These are phyloP conservation scores for Raja brachyura DNA, from an alignment of 2,113 vertebrate genomes.

Conservation along the genomic window DNA sequence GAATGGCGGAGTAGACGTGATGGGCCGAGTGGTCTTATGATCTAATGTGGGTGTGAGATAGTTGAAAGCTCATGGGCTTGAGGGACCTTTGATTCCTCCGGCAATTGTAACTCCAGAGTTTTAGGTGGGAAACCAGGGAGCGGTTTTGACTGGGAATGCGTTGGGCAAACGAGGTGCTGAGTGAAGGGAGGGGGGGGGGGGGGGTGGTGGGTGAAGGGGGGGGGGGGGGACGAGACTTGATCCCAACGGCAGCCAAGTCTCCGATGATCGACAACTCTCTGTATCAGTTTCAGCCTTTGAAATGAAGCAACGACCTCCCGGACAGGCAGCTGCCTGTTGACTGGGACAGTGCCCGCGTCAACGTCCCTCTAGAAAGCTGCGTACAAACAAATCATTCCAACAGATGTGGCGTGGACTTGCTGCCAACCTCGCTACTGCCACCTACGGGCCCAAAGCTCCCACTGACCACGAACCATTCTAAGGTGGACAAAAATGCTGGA, in stretches of 20 bases:
- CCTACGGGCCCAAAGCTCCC: background rate
- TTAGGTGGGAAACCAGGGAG: slow-evolving; percentile 43
- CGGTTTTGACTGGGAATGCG: slow-evolving; percentile 48
- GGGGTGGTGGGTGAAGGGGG: slow-evolving; percentile 33
- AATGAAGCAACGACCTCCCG: slow-evolving; percentile 51
- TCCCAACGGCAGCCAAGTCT: slow-evolving; percentile 44
- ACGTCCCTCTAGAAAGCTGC: background rate
- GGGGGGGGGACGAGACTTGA: slow-evolving; percentile 40
- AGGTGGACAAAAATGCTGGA: no score
- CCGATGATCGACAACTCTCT: slow-evolving; percentile 55
- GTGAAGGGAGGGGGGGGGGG: slow-evolving; percentile 39
- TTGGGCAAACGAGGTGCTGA: slow-evolving; percentile 52
- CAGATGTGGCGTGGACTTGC: background rate
- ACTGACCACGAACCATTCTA: no score
- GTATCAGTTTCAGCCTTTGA: slow-evolving; percentile 51
- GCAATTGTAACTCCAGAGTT: slow-evolving; percentile 41
- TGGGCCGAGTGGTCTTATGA: no score
- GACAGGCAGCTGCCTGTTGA: slow-evolving; percentile 47
- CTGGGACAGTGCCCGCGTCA: background rate
- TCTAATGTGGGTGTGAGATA: background rate
- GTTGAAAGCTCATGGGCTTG: background rate
- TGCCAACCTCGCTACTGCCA: slow-evolving; percentile 12
- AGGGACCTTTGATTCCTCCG: background rate
- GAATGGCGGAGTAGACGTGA: no score
- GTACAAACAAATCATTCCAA: slow-evolving; percentile 12